phyloP scores from a whole-genome alignment of 2,113 vertebrate species.

The Camelus bactrianus region DNA sequence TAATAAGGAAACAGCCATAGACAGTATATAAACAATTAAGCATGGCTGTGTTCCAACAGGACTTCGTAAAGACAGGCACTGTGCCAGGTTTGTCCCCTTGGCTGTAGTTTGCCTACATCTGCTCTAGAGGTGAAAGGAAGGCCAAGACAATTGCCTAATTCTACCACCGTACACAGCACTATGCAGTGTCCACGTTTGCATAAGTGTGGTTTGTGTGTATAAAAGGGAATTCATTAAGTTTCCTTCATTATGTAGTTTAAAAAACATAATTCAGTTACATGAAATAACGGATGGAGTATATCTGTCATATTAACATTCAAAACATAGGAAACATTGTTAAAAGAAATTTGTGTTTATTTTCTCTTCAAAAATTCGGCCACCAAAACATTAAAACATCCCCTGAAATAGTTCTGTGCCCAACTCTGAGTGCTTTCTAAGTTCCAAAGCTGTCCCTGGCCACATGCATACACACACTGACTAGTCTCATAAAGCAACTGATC shows the following conservation, averaged over 20 bases:
- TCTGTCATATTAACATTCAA: constrained; percentile 3
- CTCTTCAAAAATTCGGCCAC: neutral
- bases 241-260: neutral
- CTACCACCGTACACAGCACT: neutral
- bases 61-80: neutral
- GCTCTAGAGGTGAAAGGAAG: neutral
- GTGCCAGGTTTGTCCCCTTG: neutral
- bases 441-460: neutral
- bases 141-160: neutral
- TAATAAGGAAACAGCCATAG: neutral
- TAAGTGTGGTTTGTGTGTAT: neutral
- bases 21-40: neutral
- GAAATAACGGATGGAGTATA: neutral
- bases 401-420: neutral
- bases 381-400: neutral
- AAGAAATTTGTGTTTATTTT: neutral
- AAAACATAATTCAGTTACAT: constrained; percentile 4
- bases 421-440: neutral
- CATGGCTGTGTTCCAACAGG: neutral
- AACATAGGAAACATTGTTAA: constrained; percentile 37
- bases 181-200: neutral
- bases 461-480: neutral
- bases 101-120: neutral
- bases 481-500: neutral
- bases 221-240: neutral